Base-by-base conservation (phyloP, 2,888 invertebrate genomes). In the Cantharis flavilabris region DNA sequence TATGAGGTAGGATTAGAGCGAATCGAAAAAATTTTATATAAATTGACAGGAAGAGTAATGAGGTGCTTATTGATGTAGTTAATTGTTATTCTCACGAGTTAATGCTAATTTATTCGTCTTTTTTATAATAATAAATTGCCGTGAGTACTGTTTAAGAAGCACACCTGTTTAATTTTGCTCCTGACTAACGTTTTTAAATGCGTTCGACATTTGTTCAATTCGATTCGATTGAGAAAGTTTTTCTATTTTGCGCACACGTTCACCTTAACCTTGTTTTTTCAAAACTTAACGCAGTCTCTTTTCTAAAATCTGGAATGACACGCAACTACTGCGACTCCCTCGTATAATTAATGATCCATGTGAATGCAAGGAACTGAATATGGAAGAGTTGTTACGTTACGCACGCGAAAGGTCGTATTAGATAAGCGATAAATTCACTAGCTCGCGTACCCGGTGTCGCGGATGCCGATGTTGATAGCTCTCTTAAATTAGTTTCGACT, bases 61-160 rank as follows among this genome's bases (percentile, higher is more conserved):
- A 65, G 72, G 67, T 73, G 65, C 67, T 69, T 67, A 73, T 33
- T 70, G 70, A 18, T 70, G 70, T 70, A 73, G 30, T 67, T 73
- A 73, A 73, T 73, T 73, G 71, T 71, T 71, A 71, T 71, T 71
- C 71, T 28, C 63, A 73, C 72, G 13, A 67, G 49, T 73, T 73
- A 73, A 73, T 73, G 72, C 26, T 73, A 67, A 73, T 73, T 33
- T 69, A 73, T 69, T 49, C 33, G 64, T 33, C 11, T 33, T 73
- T 72, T 73, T 33, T 70, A 33, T 30, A 30, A 33, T 70, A 70
- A 70, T 69, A 28, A 33, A 70, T 33, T 33, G 33, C 67, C 62
- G 67, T 67, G 72, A 73, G 72, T 73, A 33, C 65, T 73, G 72
- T 62, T 73, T 33, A 65, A 63, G 71, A 71, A 64, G 71, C 71